Evolutionary conservation across 1,140 invertebrate genomes (phyloP), one percentile per base, ranked within the genome.

Genomic region (Cotesia typhae): DNA sequence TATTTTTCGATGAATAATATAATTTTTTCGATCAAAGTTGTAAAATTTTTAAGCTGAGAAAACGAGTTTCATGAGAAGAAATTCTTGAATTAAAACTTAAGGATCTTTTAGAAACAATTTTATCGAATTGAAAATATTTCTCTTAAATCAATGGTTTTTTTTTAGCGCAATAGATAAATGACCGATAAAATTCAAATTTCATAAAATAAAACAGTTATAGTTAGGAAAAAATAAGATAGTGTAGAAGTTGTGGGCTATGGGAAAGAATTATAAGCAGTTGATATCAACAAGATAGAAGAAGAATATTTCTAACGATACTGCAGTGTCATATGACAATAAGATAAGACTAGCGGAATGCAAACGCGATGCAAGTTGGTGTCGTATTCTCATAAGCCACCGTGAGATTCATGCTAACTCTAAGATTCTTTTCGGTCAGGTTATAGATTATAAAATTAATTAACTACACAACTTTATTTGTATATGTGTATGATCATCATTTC

Each of bases 361-460:
- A 60, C 28, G 37, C 14, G 60, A 63, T 70, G 59, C 65, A 28
- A 52, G 63, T 38, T 61, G 63, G 37, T 67, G 28, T 67, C 65
- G 28, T 6, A 67, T 67, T 67, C 5, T 53, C 51, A 17, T 65
- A 65, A 67, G 5, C 17, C 52, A 67, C 17, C 28, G 28, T 52
- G 41, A 53, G 47, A 57, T 20, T 3, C 38, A 14, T 36, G 53
- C 57, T 4, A 70, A 36, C 57, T 51, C 35, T 37, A 1, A 28
- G 3, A 28, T 28, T 28, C 28, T 28, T 28, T 28, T 28, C 28
- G 28, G 28, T 28, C 28, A 28, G 28, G 28, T 28, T 28, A 7
- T 37, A 6, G 6, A 47, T 10, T 17, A 41, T 70, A 63, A 47
- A 47, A 64, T 70, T 70, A 52, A 38, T 37, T 63, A 70, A 70